A percentile compares a stretch with the other conserved stretches of the same genome.
Conservation (phyloP, 2,797 vertebrate species). For the Ceryle rudis region DNA sequence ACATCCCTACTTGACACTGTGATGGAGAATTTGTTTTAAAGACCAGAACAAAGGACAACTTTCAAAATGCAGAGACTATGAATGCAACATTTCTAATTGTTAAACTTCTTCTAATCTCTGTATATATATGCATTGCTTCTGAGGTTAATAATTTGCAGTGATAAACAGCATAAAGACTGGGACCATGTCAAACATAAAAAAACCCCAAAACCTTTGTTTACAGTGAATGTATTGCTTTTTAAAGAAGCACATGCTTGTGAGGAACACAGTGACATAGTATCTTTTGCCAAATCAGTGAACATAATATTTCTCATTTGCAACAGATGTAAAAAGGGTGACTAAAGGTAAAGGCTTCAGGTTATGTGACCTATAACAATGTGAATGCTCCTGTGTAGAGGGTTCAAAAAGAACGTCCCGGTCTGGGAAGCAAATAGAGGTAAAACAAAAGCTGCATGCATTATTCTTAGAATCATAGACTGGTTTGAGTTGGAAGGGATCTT, state of each 20-base stretch:
- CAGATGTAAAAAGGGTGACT: background rate
- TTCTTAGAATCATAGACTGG: background rate
- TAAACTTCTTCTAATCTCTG: background rate
- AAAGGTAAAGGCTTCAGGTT: background rate
- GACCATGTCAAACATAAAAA: background rate
- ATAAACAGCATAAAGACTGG: background rate
- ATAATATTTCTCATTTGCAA: background rate
- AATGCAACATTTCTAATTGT: background rate
- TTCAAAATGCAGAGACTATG: background rate
- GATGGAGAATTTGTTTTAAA: background rate
- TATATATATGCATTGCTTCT: background rate
- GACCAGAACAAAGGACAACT: background rate
- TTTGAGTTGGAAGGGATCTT: background rate
- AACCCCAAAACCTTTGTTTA: background rate
- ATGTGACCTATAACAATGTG: background rate
- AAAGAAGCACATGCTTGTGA: background rate
- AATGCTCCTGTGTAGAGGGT: background rate
- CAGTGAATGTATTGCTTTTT: background rate
- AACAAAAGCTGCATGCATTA: background rate
- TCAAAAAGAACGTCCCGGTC: background rate
- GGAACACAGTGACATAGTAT: background rate
- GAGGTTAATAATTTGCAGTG: background rate
- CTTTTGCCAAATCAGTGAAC: background rate
- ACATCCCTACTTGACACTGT: background rate
- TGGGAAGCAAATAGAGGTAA: background rate